Evolutionary conservation across 2,113 vertebrate genomes (phyloP), one percentile per base, ranked within the genome.

Genomic region (Cyanistes caeruleus): DNA sequence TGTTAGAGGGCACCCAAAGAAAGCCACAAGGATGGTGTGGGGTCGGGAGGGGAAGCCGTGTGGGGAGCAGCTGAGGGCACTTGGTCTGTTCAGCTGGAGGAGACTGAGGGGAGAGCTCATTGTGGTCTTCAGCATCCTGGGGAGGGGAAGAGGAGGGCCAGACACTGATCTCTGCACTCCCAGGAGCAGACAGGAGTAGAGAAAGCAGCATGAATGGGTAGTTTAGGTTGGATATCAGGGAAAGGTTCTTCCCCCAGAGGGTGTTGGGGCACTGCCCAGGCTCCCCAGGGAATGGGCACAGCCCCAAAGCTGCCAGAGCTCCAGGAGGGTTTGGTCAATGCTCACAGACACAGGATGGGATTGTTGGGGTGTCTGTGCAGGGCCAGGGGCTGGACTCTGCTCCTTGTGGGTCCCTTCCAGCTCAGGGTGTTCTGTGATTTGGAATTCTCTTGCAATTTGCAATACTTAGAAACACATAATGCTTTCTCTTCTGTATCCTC

Each of bases 271-370:
- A 23, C 27, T 81, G 52, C 6, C 12, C 35, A 37, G 52, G 68
- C 33, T 89, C 27, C 33, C 31, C 53, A 75, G 53, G 60, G 28
- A 56, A 58, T 46, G 68, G 51, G 1, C 37, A 51, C 7, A 0
- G 5, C 3, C 24, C 37, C 1, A 0, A 31, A 30, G 16, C 31
- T 86, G 21, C 17, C 73, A 62, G 39, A 87, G 55, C 19, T 53
- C 46, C 18, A 62, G 24, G 48, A 62, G 15, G 0, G 1, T 17
- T 79, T n/a, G 41, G 64, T 2, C 30, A 70, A 0, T 0, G 1
- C 74, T 41, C 0, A 2, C n/a, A 48, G n/a, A 39, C 12, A 1
- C 15, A 25, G 28, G n/a, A 5, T 39, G 75, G 56, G n/a, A 3
- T 48, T 48, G 10, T 2, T 79, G 65, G 49, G 20, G 17, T 5